Conservation (phyloP, 1,140 invertebrate genomes). For the Euglossa dilemma region DNA sequence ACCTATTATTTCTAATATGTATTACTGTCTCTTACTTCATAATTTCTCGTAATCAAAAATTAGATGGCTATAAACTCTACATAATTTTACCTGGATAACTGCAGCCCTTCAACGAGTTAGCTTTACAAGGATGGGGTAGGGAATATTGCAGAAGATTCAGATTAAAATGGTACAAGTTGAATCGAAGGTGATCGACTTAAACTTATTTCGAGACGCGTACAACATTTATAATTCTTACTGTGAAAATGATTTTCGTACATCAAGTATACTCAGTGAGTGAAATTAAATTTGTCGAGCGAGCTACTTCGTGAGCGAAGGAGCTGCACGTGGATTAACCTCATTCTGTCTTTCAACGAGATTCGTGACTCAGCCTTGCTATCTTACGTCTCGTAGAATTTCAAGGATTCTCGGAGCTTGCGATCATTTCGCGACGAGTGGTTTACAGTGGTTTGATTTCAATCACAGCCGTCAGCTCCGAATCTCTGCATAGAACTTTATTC, state of each 20-base stretch:
- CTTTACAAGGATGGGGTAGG: too few relatives aligned
- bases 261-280: constrained; percentile 5
- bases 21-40: too few relatives aligned
- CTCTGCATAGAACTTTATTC: background rate
- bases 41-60: too few relatives aligned
- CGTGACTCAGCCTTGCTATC: constrained; percentile 13
- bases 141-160: too few relatives aligned
- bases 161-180: too few relatives aligned
- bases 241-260: constrained; percentile 12
- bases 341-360: constrained; percentile 14
- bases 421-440: constrained; percentile 33
- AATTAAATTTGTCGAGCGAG: constrained; percentile 36
- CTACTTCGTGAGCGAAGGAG: constrained; percentile 8
- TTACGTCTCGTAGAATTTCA: constrained; percentile 49
- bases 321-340: constrained; percentile 48
- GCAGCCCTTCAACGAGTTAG: too few relatives aligned
- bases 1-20: too few relatives aligned
- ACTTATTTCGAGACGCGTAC: background rate
- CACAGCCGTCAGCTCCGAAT: background rate
- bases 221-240: constrained; percentile 1
- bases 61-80: too few relatives aligned
- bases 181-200: background rate
- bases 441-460: constrained; percentile 33
- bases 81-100: too few relatives aligned
- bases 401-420: constrained; percentile 46